Conservation (phyloP, 1,140 invertebrate species). For the Prorops nasuta region DNA sequence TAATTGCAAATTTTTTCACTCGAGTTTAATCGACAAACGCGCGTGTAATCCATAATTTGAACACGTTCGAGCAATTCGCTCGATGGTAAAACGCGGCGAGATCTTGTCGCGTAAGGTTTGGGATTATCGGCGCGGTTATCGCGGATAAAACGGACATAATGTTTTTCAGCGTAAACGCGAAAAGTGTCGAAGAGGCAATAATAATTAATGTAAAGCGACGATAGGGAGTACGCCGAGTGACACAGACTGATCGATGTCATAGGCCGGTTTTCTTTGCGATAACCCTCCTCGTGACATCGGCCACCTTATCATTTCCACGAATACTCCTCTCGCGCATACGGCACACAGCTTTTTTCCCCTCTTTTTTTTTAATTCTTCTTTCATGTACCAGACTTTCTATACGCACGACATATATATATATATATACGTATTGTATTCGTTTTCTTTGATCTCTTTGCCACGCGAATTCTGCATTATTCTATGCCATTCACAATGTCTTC, state of each 20-base stretch:
- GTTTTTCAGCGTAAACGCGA: constrained; percentile 29
- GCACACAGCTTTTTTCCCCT: constrained; percentile 20
- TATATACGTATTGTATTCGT: too few relatives aligned
- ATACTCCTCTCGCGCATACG: constrained; percentile 19
- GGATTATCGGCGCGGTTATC: constrained; percentile 21
- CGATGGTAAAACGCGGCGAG: too few relatives aligned
- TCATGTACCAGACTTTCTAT: too few relatives aligned
- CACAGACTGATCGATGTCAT: constrained; percentile 57
- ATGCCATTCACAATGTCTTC: not conserved
- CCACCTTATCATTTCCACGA: constrained; percentile 45
- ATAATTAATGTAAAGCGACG: constrained; percentile 55
- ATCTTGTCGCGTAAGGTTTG: too few relatives aligned
- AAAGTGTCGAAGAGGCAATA: constrained; percentile 56
- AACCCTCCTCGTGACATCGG: constrained; percentile 52
- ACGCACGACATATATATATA: too few relatives aligned
- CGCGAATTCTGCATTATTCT: too few relatives aligned
- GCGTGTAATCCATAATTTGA: too few relatives aligned
- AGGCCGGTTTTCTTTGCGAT: constrained; percentile 49
- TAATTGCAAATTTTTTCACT: too few relatives aligned
- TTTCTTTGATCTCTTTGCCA: too few relatives aligned
- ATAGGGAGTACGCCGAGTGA: constrained; percentile 46
- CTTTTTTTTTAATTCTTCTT: not conserved
- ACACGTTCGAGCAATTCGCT: too few relatives aligned
- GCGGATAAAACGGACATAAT: constrained; percentile 30
- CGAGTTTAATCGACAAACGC: too few relatives aligned